Percentiles rank a stretch among this genome's conserved stretches.
Conservation (phyloP, 2,113 vertebrate genomes). For the Chiloscyllium plagiosum region DNA sequence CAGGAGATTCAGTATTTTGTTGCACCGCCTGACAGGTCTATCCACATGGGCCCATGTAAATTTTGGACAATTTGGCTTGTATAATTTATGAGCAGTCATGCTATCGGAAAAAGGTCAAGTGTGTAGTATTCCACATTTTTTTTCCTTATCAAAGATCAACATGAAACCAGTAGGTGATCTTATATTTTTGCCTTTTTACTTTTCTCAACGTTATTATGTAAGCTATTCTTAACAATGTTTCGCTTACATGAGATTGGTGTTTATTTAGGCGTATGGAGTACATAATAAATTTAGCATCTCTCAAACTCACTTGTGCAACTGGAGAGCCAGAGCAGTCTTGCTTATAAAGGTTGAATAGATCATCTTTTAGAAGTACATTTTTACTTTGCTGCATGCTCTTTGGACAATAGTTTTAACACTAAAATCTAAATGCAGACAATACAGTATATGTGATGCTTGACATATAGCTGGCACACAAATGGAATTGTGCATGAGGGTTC, state of each 20-base stretch:
- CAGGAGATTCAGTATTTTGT: constrained; percentile 41
- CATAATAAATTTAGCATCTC: constrained; percentile 4
- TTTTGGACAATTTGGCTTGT: constrained; percentile 38
- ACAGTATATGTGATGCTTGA: not conserved
- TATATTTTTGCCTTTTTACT: not conserved
- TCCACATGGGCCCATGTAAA: constrained; percentile 39
- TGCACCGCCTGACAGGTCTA: constrained; percentile 48
- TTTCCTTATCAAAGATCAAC: constrained; percentile 38
- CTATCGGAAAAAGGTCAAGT: constrained; percentile 36
- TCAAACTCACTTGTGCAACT: not conserved
- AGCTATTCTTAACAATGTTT: constrained; percentile 26
- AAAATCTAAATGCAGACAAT: not conserved
- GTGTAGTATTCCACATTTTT: constrained; percentile 24
- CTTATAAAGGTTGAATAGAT: not conserved
- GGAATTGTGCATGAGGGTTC: not conserved
- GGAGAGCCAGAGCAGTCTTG: not conserved
- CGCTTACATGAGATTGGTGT: not conserved
- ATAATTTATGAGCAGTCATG: constrained; percentile 36
- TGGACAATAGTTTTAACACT: not conserved
- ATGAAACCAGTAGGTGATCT: constrained; percentile 28
- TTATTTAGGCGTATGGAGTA: not conserved
- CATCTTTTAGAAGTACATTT: constrained; percentile 8
- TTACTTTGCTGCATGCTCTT: not conserved
- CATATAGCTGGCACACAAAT: not conserved
- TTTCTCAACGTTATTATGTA: not conserved